Evolutionary conservation across 2,797 vertebrate genomes (phyloP).

Genomic region (Rhinophrynus dorsalis): DNA sequence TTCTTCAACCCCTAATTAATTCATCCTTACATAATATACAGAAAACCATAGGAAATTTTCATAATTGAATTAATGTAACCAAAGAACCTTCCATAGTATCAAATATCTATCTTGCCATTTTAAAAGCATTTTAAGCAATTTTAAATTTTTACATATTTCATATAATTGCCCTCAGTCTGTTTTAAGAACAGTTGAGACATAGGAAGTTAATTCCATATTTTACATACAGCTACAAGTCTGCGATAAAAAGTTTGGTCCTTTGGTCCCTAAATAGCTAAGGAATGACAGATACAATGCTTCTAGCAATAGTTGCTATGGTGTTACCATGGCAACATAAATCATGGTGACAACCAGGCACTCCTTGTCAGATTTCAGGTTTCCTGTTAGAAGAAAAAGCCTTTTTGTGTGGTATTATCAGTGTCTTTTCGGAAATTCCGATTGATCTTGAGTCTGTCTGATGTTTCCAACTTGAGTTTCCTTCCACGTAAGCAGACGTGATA

Average conservation of each 20-base stretch:
- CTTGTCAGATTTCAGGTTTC: slow-evolving; percentile 81
- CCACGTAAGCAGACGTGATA: slow-evolving; percentile 71
- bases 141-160: slow-evolving; percentile 71
- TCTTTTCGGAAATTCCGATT: slow-evolving; percentile 74
- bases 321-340: slow-evolving; percentile 81
- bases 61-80: slow-evolving; percentile 78
- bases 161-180: slow-evolving; percentile 84
- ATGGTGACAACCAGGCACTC: slow-evolving; percentile 94
- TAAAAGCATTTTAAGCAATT: slow-evolving; percentile 92
- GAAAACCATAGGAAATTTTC: slow-evolving; percentile 82
- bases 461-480: slow-evolving; percentile 69
- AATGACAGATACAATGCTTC: slow-evolving; percentile 97
- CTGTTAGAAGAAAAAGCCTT: slow-evolving; percentile 76
- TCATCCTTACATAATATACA: slow-evolving; percentile 74
- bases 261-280: slow-evolving; percentile 99
- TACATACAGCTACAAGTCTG: slow-evolving; percentile 96
- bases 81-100: slow-evolving; percentile 81
- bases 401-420: slow-evolving; percentile 69
- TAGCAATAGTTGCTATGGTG: slow-evolving; percentile 83
- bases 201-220: slow-evolving; percentile 88
- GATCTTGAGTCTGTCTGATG: slow-evolving; percentile 68
- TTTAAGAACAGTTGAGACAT: slow-evolving; percentile 88
- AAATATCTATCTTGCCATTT: slow-evolving; percentile 90
- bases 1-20: slow-evolving; percentile 63
- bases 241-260: slow-evolving; percentile 99